phyloP scores from a whole-genome alignment of 2,797 vertebrate genomes.

The Coccyzus lansbergi region DNA sequence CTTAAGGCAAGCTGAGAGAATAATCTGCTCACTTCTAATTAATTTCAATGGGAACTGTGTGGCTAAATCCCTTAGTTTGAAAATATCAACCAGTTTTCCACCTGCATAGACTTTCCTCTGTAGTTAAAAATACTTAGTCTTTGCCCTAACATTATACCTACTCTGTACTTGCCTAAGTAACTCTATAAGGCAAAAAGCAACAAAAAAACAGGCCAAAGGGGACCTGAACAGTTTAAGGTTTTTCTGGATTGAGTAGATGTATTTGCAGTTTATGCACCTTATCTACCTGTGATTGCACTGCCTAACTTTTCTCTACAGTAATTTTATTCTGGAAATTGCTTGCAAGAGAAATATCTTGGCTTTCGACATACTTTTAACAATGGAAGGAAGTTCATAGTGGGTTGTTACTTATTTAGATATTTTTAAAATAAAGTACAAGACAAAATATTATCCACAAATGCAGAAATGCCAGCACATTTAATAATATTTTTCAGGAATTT shows the following conservation, averaged over 20 bases:
- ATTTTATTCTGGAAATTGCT: background rate
- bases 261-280: background rate
- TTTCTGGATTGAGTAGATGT: background rate
- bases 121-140: background rate
- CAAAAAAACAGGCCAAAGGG: background rate
- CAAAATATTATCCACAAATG: background rate
- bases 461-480: background rate
- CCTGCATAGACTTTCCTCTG: background rate
- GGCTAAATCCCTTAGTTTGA: background rate
- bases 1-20: constrained; percentile 29
- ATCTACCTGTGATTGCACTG: background rate
- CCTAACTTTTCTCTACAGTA: background rate
- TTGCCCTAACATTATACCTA: background rate
- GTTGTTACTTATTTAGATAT: background rate
- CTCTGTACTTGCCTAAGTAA: background rate
- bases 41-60: constrained; percentile 20
- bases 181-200: background rate
- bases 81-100: constrained; percentile 18
- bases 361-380: background rate
- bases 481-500: background rate
- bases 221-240: background rate
- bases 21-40: constrained; percentile 35
- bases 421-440: background rate
- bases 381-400: background rate
- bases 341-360: background rate